Conservation (phyloP, 2,888 invertebrate genomes). For the Aphodius granarius region DNA sequence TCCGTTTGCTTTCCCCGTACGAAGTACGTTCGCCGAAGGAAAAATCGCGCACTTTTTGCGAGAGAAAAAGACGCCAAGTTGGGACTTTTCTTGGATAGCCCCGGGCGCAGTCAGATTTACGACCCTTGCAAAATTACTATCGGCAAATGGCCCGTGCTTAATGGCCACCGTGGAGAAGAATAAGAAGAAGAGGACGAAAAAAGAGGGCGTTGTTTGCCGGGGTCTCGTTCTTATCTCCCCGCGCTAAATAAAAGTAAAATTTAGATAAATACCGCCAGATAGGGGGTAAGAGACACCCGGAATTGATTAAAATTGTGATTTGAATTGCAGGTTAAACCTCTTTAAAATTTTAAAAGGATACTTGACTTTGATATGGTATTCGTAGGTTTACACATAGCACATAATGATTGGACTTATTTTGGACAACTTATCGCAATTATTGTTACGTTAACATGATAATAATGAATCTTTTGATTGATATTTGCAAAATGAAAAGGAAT, state of each 20-base stretch:
- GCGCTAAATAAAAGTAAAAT: slow-evolving; percentile 50
- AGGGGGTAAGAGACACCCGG: slow-evolving; percentile 49
- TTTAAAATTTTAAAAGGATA: slow-evolving; percentile 9
- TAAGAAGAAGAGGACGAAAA: slow-evolving; percentile 38
- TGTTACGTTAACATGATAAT: too few species aligned
- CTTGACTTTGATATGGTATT: too few species aligned
- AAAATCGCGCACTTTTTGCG: slow-evolving; percentile 24
- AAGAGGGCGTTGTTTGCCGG: slow-evolving; percentile 44
- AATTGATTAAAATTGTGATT: slow-evolving; percentile 54
- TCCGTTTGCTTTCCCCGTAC: slow-evolving; percentile 37
- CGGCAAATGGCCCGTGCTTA: slow-evolving; percentile 48
- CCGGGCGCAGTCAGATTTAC: slow-evolving; percentile 34
- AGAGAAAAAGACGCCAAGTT: background rate
- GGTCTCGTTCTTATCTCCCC: slow-evolving; percentile 47
- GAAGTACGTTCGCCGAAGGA: slow-evolving; percentile 16
- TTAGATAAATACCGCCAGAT: slow-evolving; percentile 52
- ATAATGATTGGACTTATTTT: too few species aligned
- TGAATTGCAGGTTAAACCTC: slow-evolving; percentile 49
- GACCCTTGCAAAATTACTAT: slow-evolving; percentile 45
- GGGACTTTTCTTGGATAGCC: slow-evolving; percentile 35
- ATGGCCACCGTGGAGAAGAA: slow-evolving; percentile 42
- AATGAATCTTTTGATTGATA: background rate
- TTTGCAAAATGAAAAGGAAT: background rate
- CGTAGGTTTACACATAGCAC: too few species aligned
- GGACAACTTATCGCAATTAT: too few species aligned